These are phyloP conservation scores for Dromius quadrimaculatus DNA, from an alignment of 2,888 invertebrate genomes.

Conservation along the genomic window DNA sequence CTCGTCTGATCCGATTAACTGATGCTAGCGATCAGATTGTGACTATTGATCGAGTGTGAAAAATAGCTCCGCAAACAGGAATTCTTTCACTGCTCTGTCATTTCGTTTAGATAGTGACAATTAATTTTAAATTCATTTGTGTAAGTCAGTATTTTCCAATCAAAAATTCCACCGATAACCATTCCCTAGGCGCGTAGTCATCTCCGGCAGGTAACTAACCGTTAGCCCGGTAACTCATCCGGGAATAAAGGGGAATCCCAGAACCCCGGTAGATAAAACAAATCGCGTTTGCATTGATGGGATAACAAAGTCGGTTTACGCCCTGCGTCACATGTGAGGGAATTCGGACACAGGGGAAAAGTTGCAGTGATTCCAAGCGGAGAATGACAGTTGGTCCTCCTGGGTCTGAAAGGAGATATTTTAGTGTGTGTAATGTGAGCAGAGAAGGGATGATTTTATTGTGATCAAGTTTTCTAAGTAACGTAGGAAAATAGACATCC, in stretches of 20 bases:
- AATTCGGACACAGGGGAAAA: background rate
- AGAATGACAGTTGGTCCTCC: conserved; percentile 18
- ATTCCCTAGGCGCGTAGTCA: too few relatives aligned
- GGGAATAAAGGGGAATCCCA: conserved; percentile 7
- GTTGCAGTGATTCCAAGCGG: conserved; percentile 9
- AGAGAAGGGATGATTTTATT: too few relatives aligned
- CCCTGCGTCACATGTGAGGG: conserved; percentile 15
- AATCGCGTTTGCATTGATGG: conserved; percentile 31
- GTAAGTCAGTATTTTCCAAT: too few relatives aligned
- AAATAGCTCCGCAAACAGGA: too few relatives aligned
- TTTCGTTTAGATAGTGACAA: too few relatives aligned
- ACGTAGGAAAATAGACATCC: too few relatives aligned
- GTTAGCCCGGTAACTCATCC: conserved; percentile 14
- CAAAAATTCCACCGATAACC: too few relatives aligned
- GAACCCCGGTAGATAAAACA: conserved; percentile 21
- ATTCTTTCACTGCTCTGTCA: too few relatives aligned
- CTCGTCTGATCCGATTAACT: conserved; percentile 20
- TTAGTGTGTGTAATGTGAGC: too few relatives aligned
- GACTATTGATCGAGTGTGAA: conserved; percentile 26
- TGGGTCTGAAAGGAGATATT: background rate
- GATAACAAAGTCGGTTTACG: conserved; percentile 32
- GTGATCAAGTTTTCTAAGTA: too few relatives aligned
- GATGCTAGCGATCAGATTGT: conserved; percentile 25
- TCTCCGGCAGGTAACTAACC: conserved; percentile 37
- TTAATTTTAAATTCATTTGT: too few relatives aligned